Evolutionary conservation across 2,113 vertebrate genomes (phyloP), one percentile per base, ranked within the genome.

Genomic region (Thomomys bottae): DNA sequence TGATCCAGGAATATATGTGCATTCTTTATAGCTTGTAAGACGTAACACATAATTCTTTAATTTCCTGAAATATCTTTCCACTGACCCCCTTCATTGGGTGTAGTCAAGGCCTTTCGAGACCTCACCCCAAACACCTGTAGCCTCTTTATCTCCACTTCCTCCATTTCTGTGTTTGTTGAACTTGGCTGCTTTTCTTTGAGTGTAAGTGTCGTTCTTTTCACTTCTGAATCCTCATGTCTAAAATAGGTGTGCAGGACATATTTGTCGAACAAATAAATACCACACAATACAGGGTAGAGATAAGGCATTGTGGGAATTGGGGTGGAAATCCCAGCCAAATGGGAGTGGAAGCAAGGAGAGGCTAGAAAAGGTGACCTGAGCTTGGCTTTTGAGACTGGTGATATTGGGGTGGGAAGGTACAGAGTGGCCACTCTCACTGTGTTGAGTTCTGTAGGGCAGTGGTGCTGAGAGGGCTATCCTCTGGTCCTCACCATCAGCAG

Each of bases 241-340:
- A 42, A 84, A 38, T 64, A 87, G 30, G 21, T 80, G 0, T 84
- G 38, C 30, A 42, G 24, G 76, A 63, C n/a, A 4, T 64, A 59
- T 38, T 57, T 86, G 63, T 81, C 84, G 84, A 87, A 36, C 28
- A 92, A 94, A 76, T 87, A 82, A 42, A 64, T 42, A 28, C 14
- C 10, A 21, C 34, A 81, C 32, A 78, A 61, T 36, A 85, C 63
- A 49, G 63, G 3, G 20, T 34, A 38, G 67, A 49, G 45, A 20
- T 45, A 64, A 64, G 20, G 21, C 21, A 20, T 21, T 67, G n/a
- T 88, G 64, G 42, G 77, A 77, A 4, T 40, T 85, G 32, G 3
- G 28, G 11, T 79, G 77, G 61, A 34, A 79, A 34, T 61, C 72
- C 18, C 64, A 78, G 57, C 11, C 4, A 17, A 68, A 49, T 66